Conservation (phyloP, 2,797 vertebrate genomes). For the Rhabdophis nuchalis region DNA sequence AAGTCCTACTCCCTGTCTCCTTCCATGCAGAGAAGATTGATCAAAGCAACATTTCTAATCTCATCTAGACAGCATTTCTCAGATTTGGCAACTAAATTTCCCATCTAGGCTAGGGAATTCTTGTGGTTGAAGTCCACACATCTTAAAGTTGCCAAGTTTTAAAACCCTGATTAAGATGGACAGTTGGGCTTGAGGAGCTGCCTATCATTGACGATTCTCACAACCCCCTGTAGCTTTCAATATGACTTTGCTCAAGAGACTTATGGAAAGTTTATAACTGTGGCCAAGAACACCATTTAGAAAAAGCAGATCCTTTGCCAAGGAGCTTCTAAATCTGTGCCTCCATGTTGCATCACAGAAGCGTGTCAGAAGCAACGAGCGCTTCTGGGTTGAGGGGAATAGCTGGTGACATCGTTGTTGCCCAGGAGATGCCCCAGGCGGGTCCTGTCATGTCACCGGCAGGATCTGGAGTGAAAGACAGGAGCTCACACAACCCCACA, state of each 20-base stretch:
- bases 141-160: not conserved
- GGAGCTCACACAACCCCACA: not conserved
- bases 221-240: not conserved
- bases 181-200: not conserved
- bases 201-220: not conserved
- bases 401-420: not conserved
- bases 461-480: not conserved
- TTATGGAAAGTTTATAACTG: not conserved
- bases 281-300: not conserved
- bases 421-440: not conserved
- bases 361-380: not conserved
- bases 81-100: not conserved
- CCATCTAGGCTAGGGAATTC: not conserved
- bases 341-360: not conserved
- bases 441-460: not conserved
- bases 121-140: not conserved
- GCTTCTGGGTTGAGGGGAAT: not conserved
- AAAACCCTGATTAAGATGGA: not conserved
- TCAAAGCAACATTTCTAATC: not conserved
- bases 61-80: not conserved
- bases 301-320: not conserved
- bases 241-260: not conserved
- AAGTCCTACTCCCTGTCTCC: not conserved
- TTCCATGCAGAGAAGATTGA: not conserved
- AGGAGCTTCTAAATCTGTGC: not conserved